Percentiles rank a stretch among this genome's conserved stretches.
Conservation (phyloP, 2,113 vertebrate genomes). For the Amphiprion ocellaris region DNA sequence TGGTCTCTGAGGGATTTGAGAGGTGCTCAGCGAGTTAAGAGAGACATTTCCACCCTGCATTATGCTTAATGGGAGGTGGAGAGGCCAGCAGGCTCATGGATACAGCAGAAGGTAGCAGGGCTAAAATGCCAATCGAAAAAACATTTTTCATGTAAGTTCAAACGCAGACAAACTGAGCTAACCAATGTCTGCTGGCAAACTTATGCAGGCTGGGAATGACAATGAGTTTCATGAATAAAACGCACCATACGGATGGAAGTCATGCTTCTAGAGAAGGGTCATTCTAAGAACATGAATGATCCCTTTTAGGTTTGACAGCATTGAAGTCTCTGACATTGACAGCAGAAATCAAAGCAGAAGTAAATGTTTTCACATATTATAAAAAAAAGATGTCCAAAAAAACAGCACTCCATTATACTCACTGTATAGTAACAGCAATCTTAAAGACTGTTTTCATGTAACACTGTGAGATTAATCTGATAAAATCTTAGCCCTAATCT, state of each 20-base stretch:
- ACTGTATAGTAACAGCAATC: too few relatives aligned
- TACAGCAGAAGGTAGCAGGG: slow-evolving; percentile 69
- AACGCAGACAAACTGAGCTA: slow-evolving; percentile 47
- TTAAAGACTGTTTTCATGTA: too few relatives aligned
- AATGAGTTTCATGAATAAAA: slow-evolving; percentile 56
- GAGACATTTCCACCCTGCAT: slow-evolving; percentile 78
- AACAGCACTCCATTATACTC: too few relatives aligned
- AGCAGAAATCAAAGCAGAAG: slow-evolving; percentile 20
- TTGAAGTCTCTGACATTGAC: not conserved
- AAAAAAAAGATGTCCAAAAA: too few relatives aligned
- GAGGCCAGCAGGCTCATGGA: slow-evolving; percentile 73
- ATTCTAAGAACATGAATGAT: slow-evolving; percentile 23
- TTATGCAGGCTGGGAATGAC: slow-evolving; percentile 24
- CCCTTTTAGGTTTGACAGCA: not conserved
- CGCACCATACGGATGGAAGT: slow-evolving; percentile 14
- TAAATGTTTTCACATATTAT: too few relatives aligned
- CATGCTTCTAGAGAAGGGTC: slow-evolving; percentile 16
- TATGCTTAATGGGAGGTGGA: slow-evolving; percentile 81
- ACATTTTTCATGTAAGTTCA: slow-evolving; percentile 68
- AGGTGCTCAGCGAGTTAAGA: slow-evolving; percentile 76
- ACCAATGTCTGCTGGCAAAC: slow-evolving; percentile 32
- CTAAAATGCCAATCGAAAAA: slow-evolving; percentile 73
- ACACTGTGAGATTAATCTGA: too few relatives aligned
- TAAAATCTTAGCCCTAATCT: too few relatives aligned
- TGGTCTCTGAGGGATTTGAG: slow-evolving; percentile 80